Conservation (phyloP, 2,888 invertebrate genomes). For the Eupsilia transversa region DNA sequence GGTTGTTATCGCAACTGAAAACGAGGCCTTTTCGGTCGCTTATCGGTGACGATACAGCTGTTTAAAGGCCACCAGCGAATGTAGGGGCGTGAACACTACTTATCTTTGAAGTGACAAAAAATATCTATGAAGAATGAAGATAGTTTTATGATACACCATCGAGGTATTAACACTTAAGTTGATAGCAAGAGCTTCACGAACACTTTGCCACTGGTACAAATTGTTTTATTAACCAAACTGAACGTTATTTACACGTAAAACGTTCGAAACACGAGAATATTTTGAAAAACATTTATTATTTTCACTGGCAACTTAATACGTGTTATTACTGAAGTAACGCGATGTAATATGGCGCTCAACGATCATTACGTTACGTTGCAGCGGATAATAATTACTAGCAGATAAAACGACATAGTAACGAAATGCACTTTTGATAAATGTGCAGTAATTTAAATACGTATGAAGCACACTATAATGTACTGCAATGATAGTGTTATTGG, state of each 20-base stretch:
- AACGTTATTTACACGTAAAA: neutral
- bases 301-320: conserved; percentile 17
- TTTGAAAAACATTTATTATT: conserved; percentile 28
- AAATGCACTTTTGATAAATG: conserved; percentile 28
- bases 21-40: conserved; percentile 65
- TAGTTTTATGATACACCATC: conserved; percentile 15
- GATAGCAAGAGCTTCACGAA: conserved; percentile 12
- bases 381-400: conserved; percentile 24
- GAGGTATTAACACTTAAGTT: conserved; percentile 19
- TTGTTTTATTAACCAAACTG: neutral
- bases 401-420: conserved; percentile 38
- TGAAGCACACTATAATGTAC: conserved; percentile 20
- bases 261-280: conserved; percentile 6
- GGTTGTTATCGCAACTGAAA: conserved; percentile 59
- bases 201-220: neutral
- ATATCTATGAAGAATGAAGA: conserved; percentile 35
- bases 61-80: conserved; percentile 63
- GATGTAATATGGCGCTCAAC: conserved; percentile 37
- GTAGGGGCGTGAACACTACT: conserved; percentile 38
- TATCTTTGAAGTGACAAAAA: conserved; percentile 46
- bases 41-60: conserved; percentile 67
- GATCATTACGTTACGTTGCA: conserved; percentile 15
- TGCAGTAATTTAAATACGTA: conserved; percentile 29
- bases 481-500: conserved; percentile 31
- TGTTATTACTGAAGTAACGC: conserved; percentile 37